phyloP scores from a whole-genome alignment of 2,113 vertebrate species.

The Lathamus discolor region DNA sequence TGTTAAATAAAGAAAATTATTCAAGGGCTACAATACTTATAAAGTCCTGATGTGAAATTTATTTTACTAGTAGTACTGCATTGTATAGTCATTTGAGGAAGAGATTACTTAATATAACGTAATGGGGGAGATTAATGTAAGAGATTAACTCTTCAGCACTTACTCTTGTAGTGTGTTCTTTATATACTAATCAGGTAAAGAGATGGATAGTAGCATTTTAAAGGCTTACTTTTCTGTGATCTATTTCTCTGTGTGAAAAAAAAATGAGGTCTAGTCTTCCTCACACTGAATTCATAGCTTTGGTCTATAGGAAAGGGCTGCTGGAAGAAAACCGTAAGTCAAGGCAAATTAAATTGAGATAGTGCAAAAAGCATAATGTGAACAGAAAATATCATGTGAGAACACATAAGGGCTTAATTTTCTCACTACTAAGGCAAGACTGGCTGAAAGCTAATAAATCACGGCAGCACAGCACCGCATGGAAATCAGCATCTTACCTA shows the following conservation, averaged over 20 bases:
- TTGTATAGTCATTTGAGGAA: background rate
- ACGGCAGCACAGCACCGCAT: background rate
- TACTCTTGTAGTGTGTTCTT: background rate
- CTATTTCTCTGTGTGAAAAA: background rate
- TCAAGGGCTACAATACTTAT: background rate
- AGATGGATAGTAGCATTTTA: background rate
- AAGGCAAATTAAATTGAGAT: constrained; percentile 10
- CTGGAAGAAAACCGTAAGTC: constrained; percentile 21
- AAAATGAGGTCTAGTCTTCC: background rate
- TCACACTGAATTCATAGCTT: background rate
- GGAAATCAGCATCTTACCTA: constrained; percentile 9
- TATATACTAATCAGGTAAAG: constrained; percentile 21
- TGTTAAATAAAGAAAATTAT: background rate
- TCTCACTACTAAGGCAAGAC: background rate
- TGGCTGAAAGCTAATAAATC: background rate
- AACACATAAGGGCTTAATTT: background rate
- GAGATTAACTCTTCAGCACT: constrained; percentile 18
- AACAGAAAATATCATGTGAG: background rate
- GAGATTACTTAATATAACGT: constrained; percentile 1
- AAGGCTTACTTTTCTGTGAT: background rate
- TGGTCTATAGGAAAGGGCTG: background rate
- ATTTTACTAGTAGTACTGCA: background rate
- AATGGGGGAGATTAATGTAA: background rate
- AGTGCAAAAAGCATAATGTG: background rate
- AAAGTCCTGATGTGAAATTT: background rate